Evolutionary conservation across 2,888 invertebrate genomes (phyloP).

Genomic region (Callimorpha dominula): DNA sequence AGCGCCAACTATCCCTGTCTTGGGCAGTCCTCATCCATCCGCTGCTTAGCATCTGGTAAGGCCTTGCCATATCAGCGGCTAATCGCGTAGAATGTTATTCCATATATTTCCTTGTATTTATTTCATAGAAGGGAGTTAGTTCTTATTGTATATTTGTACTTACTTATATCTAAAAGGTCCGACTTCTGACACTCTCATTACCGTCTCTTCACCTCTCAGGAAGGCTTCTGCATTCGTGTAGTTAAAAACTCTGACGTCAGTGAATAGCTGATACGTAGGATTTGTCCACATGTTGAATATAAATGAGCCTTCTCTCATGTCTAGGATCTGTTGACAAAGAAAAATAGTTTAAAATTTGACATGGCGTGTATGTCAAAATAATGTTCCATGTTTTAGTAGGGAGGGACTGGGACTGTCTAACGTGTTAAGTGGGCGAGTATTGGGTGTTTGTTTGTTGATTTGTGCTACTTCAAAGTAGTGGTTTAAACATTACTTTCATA

Average conservation of each 20-base stretch:
- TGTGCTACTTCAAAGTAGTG: too few species aligned
- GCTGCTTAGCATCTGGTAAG: too few species aligned
- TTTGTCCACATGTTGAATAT: constrained; percentile 89
- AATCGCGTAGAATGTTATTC: too few species aligned
- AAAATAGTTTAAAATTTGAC: neutral
- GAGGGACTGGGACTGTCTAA: too few species aligned
- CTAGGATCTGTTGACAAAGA: constrained; percentile 77
- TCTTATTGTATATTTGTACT: constrained; percentile 60
- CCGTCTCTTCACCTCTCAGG: constrained; percentile 87
- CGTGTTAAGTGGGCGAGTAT: too few species aligned
- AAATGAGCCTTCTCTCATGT: constrained; percentile 87
- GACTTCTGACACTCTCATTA: constrained; percentile 89
- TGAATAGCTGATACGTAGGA: constrained; percentile 90
- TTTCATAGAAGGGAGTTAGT: neutral
- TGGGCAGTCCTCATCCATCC: too few species aligned
- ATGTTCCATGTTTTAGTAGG: too few species aligned
- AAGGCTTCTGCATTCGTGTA: constrained; percentile 92
- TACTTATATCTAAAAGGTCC: constrained; percentile 95
- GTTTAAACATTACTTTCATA: too few species aligned
- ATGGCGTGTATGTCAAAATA: neutral
- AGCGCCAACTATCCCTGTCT: too few species aligned
- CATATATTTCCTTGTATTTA: neutral
- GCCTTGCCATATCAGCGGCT: too few species aligned
- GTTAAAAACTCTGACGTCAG: constrained; percentile 92
- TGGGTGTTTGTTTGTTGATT: too few species aligned